These are phyloP conservation scores for Ophthalmolycus amberensis DNA, from an alignment of 2,113 vertebrate genomes.

Conservation along the genomic window DNA sequence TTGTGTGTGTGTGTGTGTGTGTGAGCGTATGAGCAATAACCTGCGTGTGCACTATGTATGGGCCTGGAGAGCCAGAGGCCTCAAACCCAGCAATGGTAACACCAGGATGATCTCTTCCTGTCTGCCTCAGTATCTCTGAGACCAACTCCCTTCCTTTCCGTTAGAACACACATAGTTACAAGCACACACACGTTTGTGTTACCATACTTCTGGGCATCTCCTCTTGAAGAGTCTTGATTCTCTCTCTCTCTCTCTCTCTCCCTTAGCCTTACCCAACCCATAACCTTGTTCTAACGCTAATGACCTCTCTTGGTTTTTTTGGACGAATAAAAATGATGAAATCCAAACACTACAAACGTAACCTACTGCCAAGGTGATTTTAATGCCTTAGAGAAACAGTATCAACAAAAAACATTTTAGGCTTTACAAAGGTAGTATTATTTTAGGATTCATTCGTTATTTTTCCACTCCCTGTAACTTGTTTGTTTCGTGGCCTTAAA, in stretches of 20 bases:
- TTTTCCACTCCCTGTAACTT: neutral
- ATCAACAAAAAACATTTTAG: neutral
- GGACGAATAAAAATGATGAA: neutral
- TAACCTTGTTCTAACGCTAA: neutral
- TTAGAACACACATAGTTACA: conserved; percentile 45
- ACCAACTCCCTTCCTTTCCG: conserved; percentile 78
- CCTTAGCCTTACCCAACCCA: neutral
- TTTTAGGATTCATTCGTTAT: neutral
- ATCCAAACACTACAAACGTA: neutral
- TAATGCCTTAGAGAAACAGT: neutral
- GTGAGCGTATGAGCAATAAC: conserved; percentile 16
- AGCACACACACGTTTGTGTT: conserved; percentile 4
- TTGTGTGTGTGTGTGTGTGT: neutral
- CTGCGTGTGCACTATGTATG: conserved; percentile 25
- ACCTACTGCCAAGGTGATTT: neutral
- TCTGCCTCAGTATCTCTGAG: conserved; percentile 71
- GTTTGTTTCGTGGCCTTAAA: neutral
- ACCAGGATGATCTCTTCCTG: conserved; percentile 81
- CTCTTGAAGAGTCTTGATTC: neutral
- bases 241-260: neutral
- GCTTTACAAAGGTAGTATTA: neutral
- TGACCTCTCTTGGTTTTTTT: neutral
- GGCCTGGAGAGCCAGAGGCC: conserved; percentile 31
- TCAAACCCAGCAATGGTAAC: conserved; percentile 58
- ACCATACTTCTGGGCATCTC: conserved; percentile 22